Evolutionary conservation across 2,113 vertebrate genomes (phyloP).

Genomic region (Sinocyclocheilus rhinocerous): DNA sequence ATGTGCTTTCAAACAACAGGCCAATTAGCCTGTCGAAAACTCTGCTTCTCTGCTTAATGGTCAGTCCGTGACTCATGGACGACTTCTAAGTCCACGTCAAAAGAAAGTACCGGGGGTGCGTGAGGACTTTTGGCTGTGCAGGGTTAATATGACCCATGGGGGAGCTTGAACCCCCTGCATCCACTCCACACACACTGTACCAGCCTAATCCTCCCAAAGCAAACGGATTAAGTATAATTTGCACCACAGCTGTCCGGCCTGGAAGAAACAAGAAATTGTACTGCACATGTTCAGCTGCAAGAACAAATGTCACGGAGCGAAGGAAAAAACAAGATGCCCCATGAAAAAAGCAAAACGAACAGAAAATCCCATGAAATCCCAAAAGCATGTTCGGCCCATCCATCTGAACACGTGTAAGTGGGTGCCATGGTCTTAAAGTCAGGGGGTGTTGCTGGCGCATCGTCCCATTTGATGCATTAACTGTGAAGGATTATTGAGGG

Average conservation of each 20-base stretch:
- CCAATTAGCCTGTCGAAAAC: conserved; percentile 24
- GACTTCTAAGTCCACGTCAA: conserved; percentile 7
- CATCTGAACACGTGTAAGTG: conserved; percentile 38
- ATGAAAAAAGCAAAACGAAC: conserved; percentile 30
- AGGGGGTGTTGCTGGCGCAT: conserved; percentile 49
- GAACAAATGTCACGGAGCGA: conserved; percentile 85
- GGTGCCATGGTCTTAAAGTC: conserved; percentile 44
- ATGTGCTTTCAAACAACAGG: not conserved
- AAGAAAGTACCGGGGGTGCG: conserved; percentile 43
- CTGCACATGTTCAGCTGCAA: conserved; percentile 86
- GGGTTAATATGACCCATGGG: conserved; percentile 69
- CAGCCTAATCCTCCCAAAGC: conserved; percentile 83
- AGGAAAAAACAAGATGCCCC: conserved; percentile 84
- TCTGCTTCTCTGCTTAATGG: conserved; percentile 1
- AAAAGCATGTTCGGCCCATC: conserved; percentile 11
- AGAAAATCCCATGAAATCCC: conserved; percentile 54
- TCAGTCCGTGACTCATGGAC: conserved; percentile 15
- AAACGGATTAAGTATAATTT: conserved; percentile 87
- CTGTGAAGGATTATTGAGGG: conserved; percentile 58
- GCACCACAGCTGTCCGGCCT: conserved; percentile 86
- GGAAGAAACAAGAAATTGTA: conserved; percentile 87
- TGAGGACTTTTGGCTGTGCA: conserved; percentile 59
- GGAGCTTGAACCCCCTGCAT: conserved; percentile 60
- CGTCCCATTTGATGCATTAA: conserved; percentile 38
- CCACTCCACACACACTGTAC: conserved; percentile 70